These are phyloP conservation scores for Heloderma charlesbogerti DNA, from an alignment of 2,113 vertebrate genomes.

Conservation along the genomic window DNA sequence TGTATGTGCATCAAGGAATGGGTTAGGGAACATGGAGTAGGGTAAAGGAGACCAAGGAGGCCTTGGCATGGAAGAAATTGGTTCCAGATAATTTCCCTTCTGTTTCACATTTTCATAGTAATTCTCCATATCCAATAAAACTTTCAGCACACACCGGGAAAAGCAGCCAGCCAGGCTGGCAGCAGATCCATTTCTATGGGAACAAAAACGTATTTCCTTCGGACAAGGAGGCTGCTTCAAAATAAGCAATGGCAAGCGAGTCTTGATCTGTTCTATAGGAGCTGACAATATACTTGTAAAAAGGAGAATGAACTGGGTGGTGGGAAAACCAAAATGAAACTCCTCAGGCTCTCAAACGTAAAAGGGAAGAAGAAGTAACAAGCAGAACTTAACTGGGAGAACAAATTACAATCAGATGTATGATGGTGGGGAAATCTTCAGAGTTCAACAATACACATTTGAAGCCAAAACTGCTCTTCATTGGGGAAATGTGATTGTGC, in stretches of 20 bases:
- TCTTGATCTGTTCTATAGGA: background rate
- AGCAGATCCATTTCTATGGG: background rate
- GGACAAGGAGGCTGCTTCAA: background rate
- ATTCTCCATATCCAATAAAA: background rate
- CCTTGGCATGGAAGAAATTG: background rate
- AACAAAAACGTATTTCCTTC: background rate
- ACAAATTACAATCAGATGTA: background rate
- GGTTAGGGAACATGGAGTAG: background rate
- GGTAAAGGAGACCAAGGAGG: background rate
- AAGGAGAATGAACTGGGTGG: background rate
- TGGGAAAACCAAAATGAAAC: background rate
- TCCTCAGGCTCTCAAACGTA: background rate
- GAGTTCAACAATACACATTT: too few relatives aligned
- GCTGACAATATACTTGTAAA: background rate
- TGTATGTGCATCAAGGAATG: background rate
- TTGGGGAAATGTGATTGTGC: too few relatives aligned
- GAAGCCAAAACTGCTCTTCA: too few relatives aligned
- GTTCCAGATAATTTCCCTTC: background rate
- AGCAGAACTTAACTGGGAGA: background rate
- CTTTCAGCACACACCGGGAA: background rate
- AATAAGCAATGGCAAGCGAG: background rate
- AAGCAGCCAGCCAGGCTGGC: background rate
- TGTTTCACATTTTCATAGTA: background rate
- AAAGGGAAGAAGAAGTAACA: background rate
- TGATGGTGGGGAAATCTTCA: background rate